Evolutionary conservation across 1,140 invertebrate genomes (phyloP), one percentile per base, ranked within the genome.

Genomic region (Bradynema listronoti): DNA sequence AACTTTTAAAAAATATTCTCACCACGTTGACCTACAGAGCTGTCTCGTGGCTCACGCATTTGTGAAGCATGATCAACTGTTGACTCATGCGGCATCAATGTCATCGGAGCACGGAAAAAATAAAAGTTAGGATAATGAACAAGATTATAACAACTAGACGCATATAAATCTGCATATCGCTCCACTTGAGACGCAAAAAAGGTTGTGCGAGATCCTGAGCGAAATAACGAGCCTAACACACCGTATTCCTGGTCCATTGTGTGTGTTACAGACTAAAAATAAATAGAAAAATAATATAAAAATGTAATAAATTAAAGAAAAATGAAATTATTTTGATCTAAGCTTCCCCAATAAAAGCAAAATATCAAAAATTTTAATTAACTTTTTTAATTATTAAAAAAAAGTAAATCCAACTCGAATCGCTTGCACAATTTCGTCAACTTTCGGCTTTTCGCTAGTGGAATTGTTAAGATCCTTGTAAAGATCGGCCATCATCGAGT

Each of bases 101-200:
- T 81, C 52, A 81, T 72, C 7, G 82, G 80, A 11, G 82, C 78
- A 53, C 81, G 80, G 75, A 83, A 83, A 43, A 82, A 77, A 81
- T 98, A 99, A 74, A 88, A 90, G 81, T 95, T 95, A 34, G 94
- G 94, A 81, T 98, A 98, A 80, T 97, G 91, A 72, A 98, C 87
- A 61, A 99, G 83, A 82, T 98, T 99, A 47, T 96, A 84, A 80
- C 94, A 90, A 19, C 89, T 90, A 1, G 90, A 87, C 9, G 92
- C 91, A 79, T 99, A 98, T 36, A 99, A 80, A 81, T 98, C 94
- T 39, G 94, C 93, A 80, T 96, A 98, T 78, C 93, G 86, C 49
- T 91, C 89, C 56, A 95, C 81, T 83, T 94, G 90, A 61, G 88
- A 90, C 29, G 92, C 93, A 82, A 99, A 98, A 81, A 97, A 97